These are phyloP conservation scores for Drosophila mimetica DNA, from an alignment of 2,888 invertebrate genomes.

Conservation along the genomic window DNA sequence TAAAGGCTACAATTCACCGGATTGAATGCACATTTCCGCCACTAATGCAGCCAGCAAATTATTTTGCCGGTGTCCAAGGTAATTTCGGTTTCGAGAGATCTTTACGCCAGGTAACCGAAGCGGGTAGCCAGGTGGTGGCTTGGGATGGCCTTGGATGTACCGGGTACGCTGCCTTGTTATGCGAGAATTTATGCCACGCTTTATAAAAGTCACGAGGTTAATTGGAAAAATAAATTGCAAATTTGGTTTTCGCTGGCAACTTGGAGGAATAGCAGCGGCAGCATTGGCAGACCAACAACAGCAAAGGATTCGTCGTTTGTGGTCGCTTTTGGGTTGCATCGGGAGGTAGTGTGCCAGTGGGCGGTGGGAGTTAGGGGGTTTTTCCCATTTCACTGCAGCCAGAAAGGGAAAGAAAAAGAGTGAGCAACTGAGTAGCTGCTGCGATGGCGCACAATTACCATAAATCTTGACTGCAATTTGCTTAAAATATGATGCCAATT, in stretches of 20 bases:
- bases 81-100: conserved; percentile 37
- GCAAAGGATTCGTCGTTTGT: conserved; percentile 30
- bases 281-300: conserved; percentile 29
- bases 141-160: conserved; percentile 27
- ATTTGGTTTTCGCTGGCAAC: conserved; percentile 65
- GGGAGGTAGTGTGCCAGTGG: not conserved
- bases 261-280: conserved; percentile 46
- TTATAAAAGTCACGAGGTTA: conserved; percentile 81
- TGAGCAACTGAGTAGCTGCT: conserved; percentile 58
- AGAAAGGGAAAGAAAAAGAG: conserved; percentile 21
- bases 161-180: conserved; percentile 47
- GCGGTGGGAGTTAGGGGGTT: not conserved
- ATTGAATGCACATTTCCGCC: conserved; percentile 12
- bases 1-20: conserved; percentile 1
- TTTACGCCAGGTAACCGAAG: conserved; percentile 2
- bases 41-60: conserved; percentile 8
- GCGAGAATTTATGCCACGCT: conserved; percentile 76
- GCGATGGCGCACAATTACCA: conserved; percentile 78
- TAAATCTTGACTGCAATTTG: conserved; percentile 80
- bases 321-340: conserved; percentile 13
- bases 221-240: conserved; percentile 82
- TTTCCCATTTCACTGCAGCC: conserved; percentile 26
- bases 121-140: not conserved
- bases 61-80: conserved; percentile 19
- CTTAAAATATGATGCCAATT: conserved; percentile 81